Base-by-base conservation (phyloP, 2,888 invertebrate genomes). In the Idaea dimidiata region DNA sequence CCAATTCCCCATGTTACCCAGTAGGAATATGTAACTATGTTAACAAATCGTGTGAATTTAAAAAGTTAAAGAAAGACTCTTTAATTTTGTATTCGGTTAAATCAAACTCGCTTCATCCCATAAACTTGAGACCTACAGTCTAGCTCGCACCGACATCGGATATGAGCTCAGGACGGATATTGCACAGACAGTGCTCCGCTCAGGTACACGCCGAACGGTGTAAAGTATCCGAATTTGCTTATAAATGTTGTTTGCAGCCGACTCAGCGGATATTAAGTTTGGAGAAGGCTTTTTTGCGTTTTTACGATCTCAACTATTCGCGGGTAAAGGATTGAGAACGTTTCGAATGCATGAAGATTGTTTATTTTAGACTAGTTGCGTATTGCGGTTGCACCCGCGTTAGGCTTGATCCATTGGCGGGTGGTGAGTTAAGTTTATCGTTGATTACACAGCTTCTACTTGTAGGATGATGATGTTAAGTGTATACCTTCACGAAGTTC, bases 141-240 rank as follows among this genome's bases (percentile, higher is more conserved):
- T 43, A 43, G 31, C 67, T 59, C 68, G 55, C 17, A 14, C 14
- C 7, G 56, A 24, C 56, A 80, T 81, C 88, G 88, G 88, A 88
- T 88, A 88, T 88, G 87, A 88, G 88, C 79, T 80, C 75, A 80
- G 67, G 78, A 81, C 88, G 89, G 87, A 88, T 88, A 88, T 88
- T 89, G 86, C 87, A 79, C 86, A 81, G 82, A 80, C 84, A 84
- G 43, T 7, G 43, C 43, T 43, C 82, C 84, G 59, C 75, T 73
- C 88, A 88, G 88, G 87, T 89, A 87, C 87, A 82, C 79, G 83
- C 78, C 79, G 80, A 78, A 79, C 82, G 83, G 79, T 86, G 87
- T 85, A 86, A 87, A 88, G 87, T 83, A 84, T 79, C 84, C 82
- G 79, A 81, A 85, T 86, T 84, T 83, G 86, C 80, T 83, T 87